Evolutionary conservation across 2,113 vertebrate species (phyloP).

Genomic region (Cairina moschata): DNA sequence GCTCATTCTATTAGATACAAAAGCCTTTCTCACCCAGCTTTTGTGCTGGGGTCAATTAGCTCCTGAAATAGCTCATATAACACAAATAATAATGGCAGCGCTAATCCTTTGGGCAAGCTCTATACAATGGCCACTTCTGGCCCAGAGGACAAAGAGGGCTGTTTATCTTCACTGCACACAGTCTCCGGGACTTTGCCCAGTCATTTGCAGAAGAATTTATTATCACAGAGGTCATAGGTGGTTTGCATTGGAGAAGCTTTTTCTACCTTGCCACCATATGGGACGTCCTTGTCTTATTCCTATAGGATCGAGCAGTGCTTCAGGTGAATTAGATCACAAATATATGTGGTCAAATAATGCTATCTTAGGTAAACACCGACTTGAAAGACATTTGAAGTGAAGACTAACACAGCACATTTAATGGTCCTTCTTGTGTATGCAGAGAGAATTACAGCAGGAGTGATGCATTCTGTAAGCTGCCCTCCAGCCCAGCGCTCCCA

Average conservation of each 20-base stretch:
- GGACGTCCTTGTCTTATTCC: conserved; percentile 31
- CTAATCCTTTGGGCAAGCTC: conserved; percentile 65
- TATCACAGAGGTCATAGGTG: conserved; percentile 47
- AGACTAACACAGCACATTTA: background rate
- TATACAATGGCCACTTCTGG: conserved; percentile 56
- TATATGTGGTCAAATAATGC: background rate
- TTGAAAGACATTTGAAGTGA: background rate
- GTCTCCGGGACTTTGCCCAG: conserved; percentile 41
- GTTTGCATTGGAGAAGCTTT: conserved; percentile 50
- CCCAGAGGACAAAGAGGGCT: conserved; percentile 60
- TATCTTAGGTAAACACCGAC: background rate
- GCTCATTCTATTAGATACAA: conserved; percentile 74
- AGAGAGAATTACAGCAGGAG: background rate
- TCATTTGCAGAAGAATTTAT: conserved; percentile 65
- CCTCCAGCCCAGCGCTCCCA: background rate
- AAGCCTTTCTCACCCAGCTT: conserved; percentile 70
- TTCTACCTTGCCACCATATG: conserved; percentile 52
- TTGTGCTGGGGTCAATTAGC: conserved; percentile 68
- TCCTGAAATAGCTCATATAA: conserved; percentile 74
- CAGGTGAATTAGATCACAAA: conserved; percentile 52
- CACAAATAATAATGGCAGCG: conserved; percentile 56
- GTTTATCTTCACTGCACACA: conserved; percentile 58
- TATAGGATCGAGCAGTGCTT: background rate
- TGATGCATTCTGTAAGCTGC: background rate
- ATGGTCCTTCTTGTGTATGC: background rate